These are phyloP conservation scores for Otus sunia DNA, from an alignment of 2,113 vertebrate species.

Conservation along the genomic window DNA sequence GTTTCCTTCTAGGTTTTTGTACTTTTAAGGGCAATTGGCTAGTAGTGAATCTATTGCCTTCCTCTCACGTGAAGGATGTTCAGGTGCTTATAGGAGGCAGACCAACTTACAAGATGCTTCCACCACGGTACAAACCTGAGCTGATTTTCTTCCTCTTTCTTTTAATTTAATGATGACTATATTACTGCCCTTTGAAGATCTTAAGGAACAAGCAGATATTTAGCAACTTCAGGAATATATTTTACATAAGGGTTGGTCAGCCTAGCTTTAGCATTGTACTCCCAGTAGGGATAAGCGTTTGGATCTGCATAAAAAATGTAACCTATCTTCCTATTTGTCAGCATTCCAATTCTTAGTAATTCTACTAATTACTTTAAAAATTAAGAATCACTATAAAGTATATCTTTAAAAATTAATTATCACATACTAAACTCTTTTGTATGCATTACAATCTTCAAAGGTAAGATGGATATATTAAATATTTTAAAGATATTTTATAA, in stretches of 20 bases:
- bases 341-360: background rate
- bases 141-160: background rate
- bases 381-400: background rate
- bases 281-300: background rate
- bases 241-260: background rate
- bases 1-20: background rate
- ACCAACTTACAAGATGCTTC: background rate
- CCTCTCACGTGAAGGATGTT: background rate
- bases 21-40: background rate
- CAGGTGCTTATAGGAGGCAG: background rate
- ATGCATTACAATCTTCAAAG: background rate
- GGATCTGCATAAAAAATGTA: background rate
- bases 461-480: background rate
- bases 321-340: background rate
- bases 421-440: background rate
- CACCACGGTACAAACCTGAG: background rate
- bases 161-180: background rate
- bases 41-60: background rate
- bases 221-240: background rate
- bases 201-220: background rate
- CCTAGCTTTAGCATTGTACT: background rate
- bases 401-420: background rate
- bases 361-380: background rate
- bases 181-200: background rate
- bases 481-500: background rate